Evolutionary conservation across 2,888 invertebrate genomes (phyloP), one percentile per base, ranked within the genome.

Genomic region (Melanchra persicariae): DNA sequence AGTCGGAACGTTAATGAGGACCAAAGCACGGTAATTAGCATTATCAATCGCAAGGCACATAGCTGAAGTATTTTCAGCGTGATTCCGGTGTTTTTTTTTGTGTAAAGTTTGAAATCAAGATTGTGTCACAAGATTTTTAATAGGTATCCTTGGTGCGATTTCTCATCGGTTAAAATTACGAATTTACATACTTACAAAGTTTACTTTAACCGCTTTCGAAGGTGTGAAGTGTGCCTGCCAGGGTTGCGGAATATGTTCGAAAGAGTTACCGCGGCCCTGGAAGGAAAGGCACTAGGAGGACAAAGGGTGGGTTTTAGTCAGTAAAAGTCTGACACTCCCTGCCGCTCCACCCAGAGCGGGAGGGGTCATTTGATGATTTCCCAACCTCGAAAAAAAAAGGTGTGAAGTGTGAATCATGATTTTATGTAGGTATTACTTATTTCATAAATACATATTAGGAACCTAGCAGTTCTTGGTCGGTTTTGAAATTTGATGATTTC

Each of bases 21-120:
- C 54, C 58, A 37, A 47, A 62, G 51, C 24, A 61, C 37, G 24
- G 8, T 63, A 79, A 85, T 82, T 79, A 77, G 19, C 70, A 57
- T 78, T 70, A 52, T 77, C 75, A 75, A 79, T 75, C 45, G 65
- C 73, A 71, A 77, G 43, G 47, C 58, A 65, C 72, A 74, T 81
- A 79, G 30, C 67, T 79, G 43, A 62, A 74, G 70, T 71, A 17
- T 52, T 69, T 77, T 78, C 61, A 77, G 78, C 78, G 74, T 85
- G 72, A 82, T 70, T 83, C 82, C 85, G 81, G 66, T 67, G 49
- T 54, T 65, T 59, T 26, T 58, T 34, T 49, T 37, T 34, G 0
- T 45, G 30, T 6, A 59, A 40, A 43, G 12, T 43, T 22, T 19
- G 59, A 6, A 12, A 24, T 19, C 17, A 63, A 37, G 60, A 57